Conservation (phyloP, 2,113 vertebrate genomes). For the Pelmatolapia mariae region DNA sequence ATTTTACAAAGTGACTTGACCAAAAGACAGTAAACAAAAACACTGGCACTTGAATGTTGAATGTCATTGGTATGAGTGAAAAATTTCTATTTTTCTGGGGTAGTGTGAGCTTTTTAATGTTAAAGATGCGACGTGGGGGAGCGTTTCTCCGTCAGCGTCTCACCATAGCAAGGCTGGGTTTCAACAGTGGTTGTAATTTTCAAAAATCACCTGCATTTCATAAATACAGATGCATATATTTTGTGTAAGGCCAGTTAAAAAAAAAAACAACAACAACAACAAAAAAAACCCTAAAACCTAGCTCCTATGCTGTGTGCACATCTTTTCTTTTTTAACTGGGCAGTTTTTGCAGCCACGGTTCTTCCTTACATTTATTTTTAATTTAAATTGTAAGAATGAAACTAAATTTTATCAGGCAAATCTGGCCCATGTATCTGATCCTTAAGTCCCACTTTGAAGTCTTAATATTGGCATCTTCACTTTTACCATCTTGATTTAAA, state of each 20-base stretch:
- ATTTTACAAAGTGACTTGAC: conserved; percentile 92
- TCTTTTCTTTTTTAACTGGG: not conserved
- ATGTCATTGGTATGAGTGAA: conserved; percentile 96
- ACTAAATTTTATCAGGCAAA: not conserved
- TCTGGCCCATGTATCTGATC: not conserved
- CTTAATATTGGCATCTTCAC: not conserved
- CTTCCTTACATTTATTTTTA: not conserved
- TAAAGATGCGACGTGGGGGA: conserved; percentile 48
- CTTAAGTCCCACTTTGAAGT: not conserved
- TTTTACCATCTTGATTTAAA: not conserved
- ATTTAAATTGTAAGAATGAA: not conserved
- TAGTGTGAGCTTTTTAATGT: conserved; percentile 99
- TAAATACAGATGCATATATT: not conserved
- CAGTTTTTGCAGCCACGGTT: not conserved
- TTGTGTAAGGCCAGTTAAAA: not conserved
- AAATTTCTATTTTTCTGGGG: conserved; percentile 96
- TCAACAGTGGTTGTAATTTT: not conserved
- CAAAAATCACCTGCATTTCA: not conserved
- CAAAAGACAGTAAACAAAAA: conserved; percentile 97
- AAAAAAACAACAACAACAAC: accelerated
- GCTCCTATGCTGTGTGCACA: not conserved
- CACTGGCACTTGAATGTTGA: conserved; percentile 99
- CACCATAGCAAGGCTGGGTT: not conserved
- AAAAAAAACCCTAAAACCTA: accelerated
- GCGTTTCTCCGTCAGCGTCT: conserved; percentile 22